These are phyloP conservation scores for Tyria jacobaeae DNA, from an alignment of 2,888 invertebrate genomes.

Conservation along the genomic window DNA sequence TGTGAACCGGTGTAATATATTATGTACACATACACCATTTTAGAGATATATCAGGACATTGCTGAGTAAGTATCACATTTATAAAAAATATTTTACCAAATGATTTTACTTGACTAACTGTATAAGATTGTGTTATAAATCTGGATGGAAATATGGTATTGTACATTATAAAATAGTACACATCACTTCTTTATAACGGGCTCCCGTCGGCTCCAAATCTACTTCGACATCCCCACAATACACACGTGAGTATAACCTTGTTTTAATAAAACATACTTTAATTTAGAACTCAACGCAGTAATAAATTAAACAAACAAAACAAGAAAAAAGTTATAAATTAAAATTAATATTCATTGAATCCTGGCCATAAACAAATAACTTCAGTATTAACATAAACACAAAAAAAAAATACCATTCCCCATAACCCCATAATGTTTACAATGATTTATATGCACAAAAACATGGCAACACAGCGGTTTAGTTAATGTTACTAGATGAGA, in stretches of 20 bases:
- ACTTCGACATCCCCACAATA: not conserved
- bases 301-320: constrained; percentile 19
- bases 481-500: constrained; percentile 53
- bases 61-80: not conserved
- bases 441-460: constrained; percentile 57
- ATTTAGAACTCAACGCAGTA: not conserved
- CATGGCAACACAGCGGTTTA: constrained; percentile 56
- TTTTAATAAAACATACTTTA: not conserved
- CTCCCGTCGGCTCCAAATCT: not conserved
- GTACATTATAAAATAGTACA: no score
- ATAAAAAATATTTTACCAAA: no score
- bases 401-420: constrained; percentile 51
- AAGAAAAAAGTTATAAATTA: constrained; percentile 18
- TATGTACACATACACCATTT: not conserved
- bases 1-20: constrained; percentile 30
- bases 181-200: not conserved
- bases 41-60: not conserved
- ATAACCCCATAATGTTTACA: constrained; percentile 55
- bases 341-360: constrained; percentile 40
- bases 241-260: not conserved
- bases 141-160: not conserved
- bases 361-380: constrained; percentile 44
- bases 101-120: not conserved
- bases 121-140: not conserved
- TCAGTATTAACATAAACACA: constrained; percentile 46